Percentiles rank a stretch among this genome's conserved stretches.
These are phyloP conservation scores for Galeruca laticollis DNA, from an alignment of 2,888 invertebrate species.

Conservation along the genomic window DNA sequence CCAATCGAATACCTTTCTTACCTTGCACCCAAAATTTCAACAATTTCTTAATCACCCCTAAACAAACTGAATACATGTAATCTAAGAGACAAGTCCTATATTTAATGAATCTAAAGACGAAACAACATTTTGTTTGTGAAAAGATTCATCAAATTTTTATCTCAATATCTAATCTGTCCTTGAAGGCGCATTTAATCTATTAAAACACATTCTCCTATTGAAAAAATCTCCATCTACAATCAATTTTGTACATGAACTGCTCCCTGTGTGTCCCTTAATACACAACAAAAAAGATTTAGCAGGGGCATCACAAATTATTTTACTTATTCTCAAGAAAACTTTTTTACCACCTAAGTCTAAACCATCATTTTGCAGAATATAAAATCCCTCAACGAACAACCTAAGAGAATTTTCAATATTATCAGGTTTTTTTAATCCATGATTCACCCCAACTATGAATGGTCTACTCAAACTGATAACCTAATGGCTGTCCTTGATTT, in stretches of 20 bases:
- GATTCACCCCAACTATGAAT: conserved; percentile 14
- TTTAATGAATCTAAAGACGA: conserved; percentile 12
- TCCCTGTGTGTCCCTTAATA: conserved; percentile 23
- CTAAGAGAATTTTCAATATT: conserved; percentile 8
- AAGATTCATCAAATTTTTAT: conserved; percentile 16
- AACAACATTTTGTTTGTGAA: conserved; percentile 22
- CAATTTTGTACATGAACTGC: conserved; percentile 30
- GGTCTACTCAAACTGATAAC: conserved; percentile 20
- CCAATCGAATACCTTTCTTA: conserved; percentile 15
- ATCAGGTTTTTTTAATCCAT: conserved; percentile 22
- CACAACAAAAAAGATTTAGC: conserved; percentile 24
- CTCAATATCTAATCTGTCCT: conserved; percentile 25
- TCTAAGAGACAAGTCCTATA: conserved; percentile 28
- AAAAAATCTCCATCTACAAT: conserved; percentile 23
- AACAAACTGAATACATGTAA: conserved; percentile 34
- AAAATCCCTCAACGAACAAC: conserved; percentile 22
- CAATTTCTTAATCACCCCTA: conserved; percentile 32
- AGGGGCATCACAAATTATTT: conserved; percentile 32
- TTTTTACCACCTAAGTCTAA: conserved; percentile 1
- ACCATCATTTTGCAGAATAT: conserved; percentile 13
- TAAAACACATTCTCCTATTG: conserved; percentile 16
- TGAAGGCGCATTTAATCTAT: conserved; percentile 4
- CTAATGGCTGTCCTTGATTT: no score
- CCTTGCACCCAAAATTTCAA: conserved; percentile 44
- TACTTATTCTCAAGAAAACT: conserved; percentile 19